Conservation (phyloP, 2,113 vertebrate genomes). For the Melospiza melodia region DNA sequence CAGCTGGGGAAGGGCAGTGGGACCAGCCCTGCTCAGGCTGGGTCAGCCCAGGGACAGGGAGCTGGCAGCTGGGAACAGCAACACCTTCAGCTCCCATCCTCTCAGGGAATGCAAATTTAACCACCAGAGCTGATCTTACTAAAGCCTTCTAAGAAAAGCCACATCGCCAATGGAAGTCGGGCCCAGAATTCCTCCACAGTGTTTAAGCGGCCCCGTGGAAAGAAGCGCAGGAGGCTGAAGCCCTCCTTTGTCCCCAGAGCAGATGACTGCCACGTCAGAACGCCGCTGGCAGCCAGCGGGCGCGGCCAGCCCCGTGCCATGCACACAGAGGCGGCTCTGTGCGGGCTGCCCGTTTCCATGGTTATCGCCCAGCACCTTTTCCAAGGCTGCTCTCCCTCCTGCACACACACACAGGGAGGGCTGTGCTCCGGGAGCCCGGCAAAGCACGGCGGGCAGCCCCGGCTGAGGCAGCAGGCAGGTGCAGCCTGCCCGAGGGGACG, state of each 20-base stretch:
- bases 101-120: background rate
- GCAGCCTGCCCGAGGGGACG: background rate
- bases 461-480: background rate
- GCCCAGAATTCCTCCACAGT: accelerated
- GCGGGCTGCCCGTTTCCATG: conserved; percentile 9
- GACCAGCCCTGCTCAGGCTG: background rate
- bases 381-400: background rate
- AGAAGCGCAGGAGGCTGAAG: background rate
- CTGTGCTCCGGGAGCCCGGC: background rate
- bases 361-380: background rate
- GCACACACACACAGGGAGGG: background rate
- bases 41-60: background rate
- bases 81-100: background rate
- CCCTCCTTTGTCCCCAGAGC: background rate
- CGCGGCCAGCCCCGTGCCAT: background rate
- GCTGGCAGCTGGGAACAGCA: background rate
- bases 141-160: background rate
- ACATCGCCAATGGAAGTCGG: background rate
- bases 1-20: background rate
- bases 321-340: conserved; percentile 4
- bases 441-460: background rate
- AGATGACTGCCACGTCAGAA: background rate
- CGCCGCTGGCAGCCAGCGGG: background rate
- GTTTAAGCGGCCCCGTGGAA: background rate
- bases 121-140: background rate